Percentiles rank a stretch among this genome's conserved stretches.
phyloP scores from a whole-genome alignment of 2,888 invertebrate species.

The Dorcus parallelipipedus region DNA sequence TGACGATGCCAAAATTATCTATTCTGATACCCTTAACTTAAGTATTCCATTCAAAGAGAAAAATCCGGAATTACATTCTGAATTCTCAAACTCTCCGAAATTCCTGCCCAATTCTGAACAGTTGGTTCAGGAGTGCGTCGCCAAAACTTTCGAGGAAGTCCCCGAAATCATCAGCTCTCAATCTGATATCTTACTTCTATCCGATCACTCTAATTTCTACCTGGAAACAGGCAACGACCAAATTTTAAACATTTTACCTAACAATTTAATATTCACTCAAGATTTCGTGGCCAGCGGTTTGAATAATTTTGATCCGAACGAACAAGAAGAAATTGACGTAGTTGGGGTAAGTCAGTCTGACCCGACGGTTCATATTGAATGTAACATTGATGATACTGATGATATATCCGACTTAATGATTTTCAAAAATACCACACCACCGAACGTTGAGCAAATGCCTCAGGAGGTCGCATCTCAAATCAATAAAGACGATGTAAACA shows the following conservation, averaged over 20 bases:
- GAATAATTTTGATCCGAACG: background rate
- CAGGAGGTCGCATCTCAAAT: too few species aligned
- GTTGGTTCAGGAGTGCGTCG: conserved; percentile 20
- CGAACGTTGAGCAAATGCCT: too few species aligned
- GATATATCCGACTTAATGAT: background rate
- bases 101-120: conserved; percentile 23
- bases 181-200: conserved; percentile 16
- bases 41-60: background rate
- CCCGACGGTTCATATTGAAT: background rate
- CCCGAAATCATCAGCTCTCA: conserved; percentile 5
- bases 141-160: conserved; percentile 20
- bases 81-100: conserved; percentile 29
- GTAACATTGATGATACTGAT: background rate
- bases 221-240: conserved; percentile 1
- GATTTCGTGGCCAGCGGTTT: too few species aligned
- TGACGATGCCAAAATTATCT: background rate
- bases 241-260: too few species aligned
- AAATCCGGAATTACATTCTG: conserved; percentile 16
- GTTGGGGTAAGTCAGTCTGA: background rate
- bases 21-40: background rate
- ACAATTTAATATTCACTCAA: too few species aligned
- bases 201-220: conserved; percentile 26
- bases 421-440: background rate
- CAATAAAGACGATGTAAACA: too few species aligned
- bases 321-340: background rate